Percentiles rank a stretch among this genome's conserved stretches.
Evolutionary conservation across 2,113 vertebrate genomes (phyloP).

Genomic region (Chunga burmeisteri): DNA sequence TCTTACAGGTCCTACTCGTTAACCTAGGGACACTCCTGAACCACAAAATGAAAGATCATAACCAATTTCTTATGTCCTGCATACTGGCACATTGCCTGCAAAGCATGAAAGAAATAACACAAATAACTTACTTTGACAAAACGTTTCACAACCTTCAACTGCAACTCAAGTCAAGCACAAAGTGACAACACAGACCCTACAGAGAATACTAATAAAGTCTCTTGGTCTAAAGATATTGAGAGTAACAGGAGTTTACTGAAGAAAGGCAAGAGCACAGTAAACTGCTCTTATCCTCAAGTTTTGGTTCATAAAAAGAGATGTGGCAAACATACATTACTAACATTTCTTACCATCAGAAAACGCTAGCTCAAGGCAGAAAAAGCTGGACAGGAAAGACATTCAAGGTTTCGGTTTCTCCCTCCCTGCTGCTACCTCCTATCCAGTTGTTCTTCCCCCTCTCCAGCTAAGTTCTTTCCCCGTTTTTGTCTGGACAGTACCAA

Average conservation of each 20-base stretch:
- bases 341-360: not conserved
- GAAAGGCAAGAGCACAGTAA: not conserved
- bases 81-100: not conserved
- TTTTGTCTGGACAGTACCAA: not conserved
- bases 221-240: not conserved
- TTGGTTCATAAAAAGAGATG: not conserved
- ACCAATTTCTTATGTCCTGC: not conserved
- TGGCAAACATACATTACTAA: not conserved
- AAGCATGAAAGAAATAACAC: not conserved
- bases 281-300: not conserved
- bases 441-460: not conserved
- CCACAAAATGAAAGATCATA: not conserved
- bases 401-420: not conserved
- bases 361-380: not conserved
- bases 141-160: not conserved
- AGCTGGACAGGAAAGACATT: not conserved
- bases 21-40: not conserved
- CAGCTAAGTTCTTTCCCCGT: not conserved
- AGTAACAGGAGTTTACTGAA: not conserved
- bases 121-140: not conserved
- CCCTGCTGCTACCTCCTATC: not conserved
- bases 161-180: not conserved
- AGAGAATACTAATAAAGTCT: not conserved
- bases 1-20: not conserved
- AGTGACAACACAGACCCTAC: not conserved